Percentiles rank a stretch among this genome's conserved stretches.
phyloP scores from a whole-genome alignment of 2,113 vertebrate species.

The Eudyptes chrysolophus region DNA sequence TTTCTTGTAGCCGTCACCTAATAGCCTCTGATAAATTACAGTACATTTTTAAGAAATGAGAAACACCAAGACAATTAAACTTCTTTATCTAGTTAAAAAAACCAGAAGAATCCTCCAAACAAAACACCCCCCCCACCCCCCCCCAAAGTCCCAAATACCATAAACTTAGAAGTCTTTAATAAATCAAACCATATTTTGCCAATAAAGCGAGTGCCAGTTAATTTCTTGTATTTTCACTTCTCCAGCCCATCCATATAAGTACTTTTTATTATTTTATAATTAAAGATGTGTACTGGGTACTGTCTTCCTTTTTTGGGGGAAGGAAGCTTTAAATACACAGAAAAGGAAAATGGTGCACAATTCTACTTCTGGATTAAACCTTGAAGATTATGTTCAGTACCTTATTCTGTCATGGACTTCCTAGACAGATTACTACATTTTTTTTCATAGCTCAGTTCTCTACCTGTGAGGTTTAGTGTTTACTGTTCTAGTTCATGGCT shows the following conservation, averaged over 20 bases:
- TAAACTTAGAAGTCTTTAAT: not conserved
- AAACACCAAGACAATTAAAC: not conserved
- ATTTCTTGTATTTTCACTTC: not conserved
- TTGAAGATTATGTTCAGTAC: not conserved
- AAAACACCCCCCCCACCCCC: not conserved
- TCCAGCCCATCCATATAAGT: not conserved
- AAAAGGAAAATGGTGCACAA: not conserved
- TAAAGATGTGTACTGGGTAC: not conserved
- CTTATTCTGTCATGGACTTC: not conserved
- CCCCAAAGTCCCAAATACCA: not conserved
- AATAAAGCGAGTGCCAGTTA: not conserved
- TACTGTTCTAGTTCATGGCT: not conserved
- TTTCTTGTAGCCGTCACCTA: not conserved
- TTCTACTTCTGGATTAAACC: not conserved
- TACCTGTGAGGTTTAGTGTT: not conserved
- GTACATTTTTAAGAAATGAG: not conserved
- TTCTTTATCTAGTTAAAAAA: not conserved
- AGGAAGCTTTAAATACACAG: not conserved
- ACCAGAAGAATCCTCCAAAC: not conserved
- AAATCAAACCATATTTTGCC: not conserved
- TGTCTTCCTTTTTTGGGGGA: rapidly evolving
- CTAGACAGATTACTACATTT: not conserved
- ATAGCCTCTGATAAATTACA: not conserved
- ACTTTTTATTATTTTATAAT: not conserved
- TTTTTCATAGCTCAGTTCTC: not conserved